Conservation (phyloP, 2,113 vertebrate species). For the Grantiella picta region DNA sequence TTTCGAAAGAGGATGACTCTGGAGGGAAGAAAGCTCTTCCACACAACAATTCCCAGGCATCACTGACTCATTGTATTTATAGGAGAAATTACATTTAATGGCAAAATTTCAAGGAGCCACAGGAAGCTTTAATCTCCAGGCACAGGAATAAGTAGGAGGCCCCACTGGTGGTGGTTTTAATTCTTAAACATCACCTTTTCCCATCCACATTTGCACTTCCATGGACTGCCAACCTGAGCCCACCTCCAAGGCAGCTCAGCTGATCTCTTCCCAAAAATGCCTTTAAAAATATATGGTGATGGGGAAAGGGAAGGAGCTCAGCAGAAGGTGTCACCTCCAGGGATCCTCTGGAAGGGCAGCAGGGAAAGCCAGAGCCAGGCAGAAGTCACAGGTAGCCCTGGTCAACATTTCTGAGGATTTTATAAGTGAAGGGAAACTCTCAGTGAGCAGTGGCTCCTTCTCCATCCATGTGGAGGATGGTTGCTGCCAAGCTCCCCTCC, state of each 20-base stretch:
- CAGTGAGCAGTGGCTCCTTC: accelerated
- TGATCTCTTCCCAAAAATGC: neutral
- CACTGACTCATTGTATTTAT: neutral
- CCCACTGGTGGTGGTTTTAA: neutral
- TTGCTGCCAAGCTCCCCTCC: neutral
- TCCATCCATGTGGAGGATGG: accelerated
- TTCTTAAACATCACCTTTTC: neutral
- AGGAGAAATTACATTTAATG: neutral
- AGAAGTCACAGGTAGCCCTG: neutral
- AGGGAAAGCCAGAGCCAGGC: neutral
- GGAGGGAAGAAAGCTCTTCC: neutral
- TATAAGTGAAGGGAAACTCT: neutral
- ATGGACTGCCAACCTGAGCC: neutral
- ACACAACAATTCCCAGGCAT: neutral
- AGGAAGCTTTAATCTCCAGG: neutral
- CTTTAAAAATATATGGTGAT: neutral
- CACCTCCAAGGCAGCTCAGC: neutral
- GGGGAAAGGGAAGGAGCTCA: neutral
- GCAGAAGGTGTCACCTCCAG: neutral
- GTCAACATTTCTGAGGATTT: neutral
- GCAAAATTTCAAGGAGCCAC: neutral
- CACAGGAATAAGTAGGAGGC: neutral
- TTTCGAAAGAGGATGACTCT: neutral
- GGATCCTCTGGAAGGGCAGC: neutral
- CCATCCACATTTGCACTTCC: neutral